A percentile compares a stretch with the other conserved stretches of the same genome.
These are phyloP conservation scores for Bungarus multicinctus DNA, from an alignment of 2,113 vertebrate genomes.

Conservation along the genomic window DNA sequence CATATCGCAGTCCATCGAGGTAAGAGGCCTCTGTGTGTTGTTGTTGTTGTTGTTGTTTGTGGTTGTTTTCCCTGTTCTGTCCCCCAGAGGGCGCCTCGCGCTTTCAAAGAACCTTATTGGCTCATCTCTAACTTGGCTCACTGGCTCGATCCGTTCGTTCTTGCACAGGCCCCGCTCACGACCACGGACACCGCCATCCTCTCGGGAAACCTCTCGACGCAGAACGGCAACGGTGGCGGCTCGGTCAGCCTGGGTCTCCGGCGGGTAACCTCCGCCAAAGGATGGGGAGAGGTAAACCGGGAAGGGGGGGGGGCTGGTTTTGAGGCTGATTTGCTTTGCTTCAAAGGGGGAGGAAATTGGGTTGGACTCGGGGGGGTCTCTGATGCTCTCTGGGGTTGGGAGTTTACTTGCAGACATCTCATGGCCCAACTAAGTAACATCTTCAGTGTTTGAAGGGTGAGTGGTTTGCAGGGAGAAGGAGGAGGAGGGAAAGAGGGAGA, in stretches of 20 bases:
- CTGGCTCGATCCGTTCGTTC: slow-evolving; percentile 10
- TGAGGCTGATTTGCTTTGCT: background rate
- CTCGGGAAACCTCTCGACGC: slow-evolving; percentile 94
- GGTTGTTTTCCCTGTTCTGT: background rate
- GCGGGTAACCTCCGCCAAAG: slow-evolving; percentile 89
- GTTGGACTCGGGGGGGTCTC: background rate
- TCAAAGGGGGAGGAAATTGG: background rate
- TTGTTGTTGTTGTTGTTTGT: background rate
- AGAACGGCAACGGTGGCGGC: slow-evolving; percentile 95
- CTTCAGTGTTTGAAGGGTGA: background rate
- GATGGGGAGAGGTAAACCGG: slow-evolving; percentile 91
- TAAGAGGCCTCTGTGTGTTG: slow-evolving; percentile 34
- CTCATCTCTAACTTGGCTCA: accelerated
- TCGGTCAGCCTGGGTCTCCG: slow-evolving; percentile 90
- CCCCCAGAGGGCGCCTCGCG: background rate
- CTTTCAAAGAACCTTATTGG: background rate
- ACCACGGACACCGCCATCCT: slow-evolving; percentile 92
- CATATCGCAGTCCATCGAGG: slow-evolving; percentile 99
- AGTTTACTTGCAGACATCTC: background rate
- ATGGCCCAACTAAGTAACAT: background rate
- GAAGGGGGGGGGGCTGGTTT: accelerated
- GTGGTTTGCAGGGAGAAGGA: background rate
- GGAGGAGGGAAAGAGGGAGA: too few species aligned
- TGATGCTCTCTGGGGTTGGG: too few species aligned
- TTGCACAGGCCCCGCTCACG: slow-evolving; percentile 87